These are phyloP conservation scores for Idris sp. DNA, from an alignment of 1,140 invertebrate species.

Conservation along the genomic window DNA sequence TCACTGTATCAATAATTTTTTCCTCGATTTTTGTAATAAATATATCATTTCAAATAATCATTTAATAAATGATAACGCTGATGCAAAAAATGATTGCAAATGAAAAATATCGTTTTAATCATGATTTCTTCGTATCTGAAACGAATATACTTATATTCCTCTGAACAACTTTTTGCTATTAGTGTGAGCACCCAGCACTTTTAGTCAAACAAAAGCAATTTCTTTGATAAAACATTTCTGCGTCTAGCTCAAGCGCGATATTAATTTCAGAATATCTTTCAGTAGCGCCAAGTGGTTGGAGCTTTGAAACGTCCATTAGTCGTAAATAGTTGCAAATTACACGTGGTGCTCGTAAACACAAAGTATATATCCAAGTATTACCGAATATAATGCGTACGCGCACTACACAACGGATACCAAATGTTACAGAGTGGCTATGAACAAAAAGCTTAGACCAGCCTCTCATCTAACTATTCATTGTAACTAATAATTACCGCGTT, in stretches of 20 bases:
- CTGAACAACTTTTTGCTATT: too few species aligned
- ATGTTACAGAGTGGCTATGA: slow-evolving; percentile 72
- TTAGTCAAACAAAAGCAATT: slow-evolving; percentile 12
- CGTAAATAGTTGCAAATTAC: slow-evolving; percentile 33
- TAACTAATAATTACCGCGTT: slow-evolving; percentile 73
- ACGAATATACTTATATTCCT: too few species aligned
- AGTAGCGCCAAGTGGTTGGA: slow-evolving; percentile 30
- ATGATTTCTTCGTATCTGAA: too few species aligned
- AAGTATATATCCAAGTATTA: slow-evolving; percentile 36
- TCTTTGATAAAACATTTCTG: slow-evolving; percentile 10
- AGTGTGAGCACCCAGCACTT: too few species aligned
- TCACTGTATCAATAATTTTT: too few species aligned
- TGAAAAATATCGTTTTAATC: too few species aligned
- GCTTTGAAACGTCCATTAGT: slow-evolving; percentile 37
- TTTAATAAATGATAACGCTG: too few species aligned
- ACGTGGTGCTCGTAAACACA: background rate
- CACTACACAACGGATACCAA: slow-evolving; percentile 65
- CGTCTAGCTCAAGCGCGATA: slow-evolving; percentile 12
- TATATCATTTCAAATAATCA: too few species aligned
- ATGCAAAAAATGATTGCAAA: too few species aligned
- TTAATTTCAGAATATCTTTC: slow-evolving; percentile 35
- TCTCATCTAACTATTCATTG: slow-evolving; percentile 65
- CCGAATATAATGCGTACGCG: slow-evolving; percentile 36
- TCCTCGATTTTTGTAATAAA: too few species aligned
- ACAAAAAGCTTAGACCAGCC: slow-evolving; percentile 62